These are phyloP conservation scores for Neodon shergylaensis DNA, from an alignment of 2,113 vertebrate genomes.

Conservation along the genomic window DNA sequence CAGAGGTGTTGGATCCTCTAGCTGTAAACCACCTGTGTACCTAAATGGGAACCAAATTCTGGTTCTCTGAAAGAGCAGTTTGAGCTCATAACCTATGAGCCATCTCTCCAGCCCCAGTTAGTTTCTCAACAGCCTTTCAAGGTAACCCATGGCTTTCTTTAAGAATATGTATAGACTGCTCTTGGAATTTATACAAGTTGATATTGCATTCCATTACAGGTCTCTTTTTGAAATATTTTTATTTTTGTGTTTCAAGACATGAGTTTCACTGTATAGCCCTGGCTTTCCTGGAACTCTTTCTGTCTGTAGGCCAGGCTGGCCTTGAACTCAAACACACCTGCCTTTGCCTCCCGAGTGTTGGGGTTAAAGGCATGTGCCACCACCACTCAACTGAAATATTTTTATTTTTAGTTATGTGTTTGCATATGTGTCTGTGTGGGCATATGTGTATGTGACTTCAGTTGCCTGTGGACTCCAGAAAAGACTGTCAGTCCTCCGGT, in stretches of 20 bases:
- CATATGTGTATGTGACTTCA: background rate
- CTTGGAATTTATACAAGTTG: constrained; percentile 6
- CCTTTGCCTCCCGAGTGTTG: background rate
- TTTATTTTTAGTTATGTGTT: background rate
- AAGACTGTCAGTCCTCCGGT: background rate
- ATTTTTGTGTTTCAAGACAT: background rate
- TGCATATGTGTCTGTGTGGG: background rate
- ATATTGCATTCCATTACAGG: background rate
- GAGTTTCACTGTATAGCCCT: background rate
- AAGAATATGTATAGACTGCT: background rate
- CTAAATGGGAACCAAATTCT: background rate
- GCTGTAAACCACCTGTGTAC: background rate
- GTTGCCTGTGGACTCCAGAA: background rate
- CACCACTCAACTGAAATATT: background rate
- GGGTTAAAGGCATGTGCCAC: background rate
- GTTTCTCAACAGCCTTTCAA: constrained; percentile 4
- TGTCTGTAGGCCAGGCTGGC: background rate
- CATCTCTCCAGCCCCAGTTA: background rate
- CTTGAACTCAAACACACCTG: background rate
- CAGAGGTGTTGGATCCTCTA: background rate
- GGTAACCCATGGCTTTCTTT: background rate
- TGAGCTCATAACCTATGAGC: background rate
- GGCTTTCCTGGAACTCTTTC: background rate
- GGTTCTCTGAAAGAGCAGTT: no score
- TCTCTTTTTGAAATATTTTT: background rate